A percentile compares a stretch with the other conserved stretches of the same genome.
Evolutionary conservation across 2,797 vertebrate genomes (phyloP).

Genomic region (Spheniscus humboldti): DNA sequence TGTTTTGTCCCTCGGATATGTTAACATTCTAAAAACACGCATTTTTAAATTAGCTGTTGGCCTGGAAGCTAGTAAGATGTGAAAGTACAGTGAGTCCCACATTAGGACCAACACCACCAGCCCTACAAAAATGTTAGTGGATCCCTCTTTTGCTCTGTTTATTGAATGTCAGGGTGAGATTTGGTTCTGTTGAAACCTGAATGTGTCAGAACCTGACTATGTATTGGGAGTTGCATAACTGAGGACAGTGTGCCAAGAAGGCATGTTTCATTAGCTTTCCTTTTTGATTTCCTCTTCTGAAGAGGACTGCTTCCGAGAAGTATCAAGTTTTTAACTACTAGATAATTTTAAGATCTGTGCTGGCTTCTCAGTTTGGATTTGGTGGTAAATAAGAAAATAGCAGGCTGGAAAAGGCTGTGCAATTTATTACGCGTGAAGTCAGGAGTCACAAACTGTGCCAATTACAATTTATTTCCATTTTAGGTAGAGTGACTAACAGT

Average conservation of each 20-base stretch:
- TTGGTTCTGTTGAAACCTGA: neutral
- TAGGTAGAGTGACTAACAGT: conserved; percentile 38
- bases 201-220: neutral
- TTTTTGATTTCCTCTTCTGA: neutral
- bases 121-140: neutral
- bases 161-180: neutral
- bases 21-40: neutral
- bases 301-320: neutral
- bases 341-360: neutral
- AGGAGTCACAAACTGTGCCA: conserved; percentile 35
- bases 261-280: neutral
- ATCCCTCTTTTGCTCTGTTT: neutral
- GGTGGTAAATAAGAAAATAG: conserved; percentile 20
- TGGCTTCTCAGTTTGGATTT: conserved; percentile 26
- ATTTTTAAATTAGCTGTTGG: neutral
- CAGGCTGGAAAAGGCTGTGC: neutral
- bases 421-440: neutral
- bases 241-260: neutral
- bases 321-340: neutral
- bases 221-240: neutral
- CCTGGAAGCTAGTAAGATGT: neutral
- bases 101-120: neutral
- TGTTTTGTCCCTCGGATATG: neutral
- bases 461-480: conserved; percentile 44
- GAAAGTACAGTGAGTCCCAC: neutral